phyloP scores from a whole-genome alignment of 2,888 invertebrate genomes.

The Hedya salicella region DNA sequence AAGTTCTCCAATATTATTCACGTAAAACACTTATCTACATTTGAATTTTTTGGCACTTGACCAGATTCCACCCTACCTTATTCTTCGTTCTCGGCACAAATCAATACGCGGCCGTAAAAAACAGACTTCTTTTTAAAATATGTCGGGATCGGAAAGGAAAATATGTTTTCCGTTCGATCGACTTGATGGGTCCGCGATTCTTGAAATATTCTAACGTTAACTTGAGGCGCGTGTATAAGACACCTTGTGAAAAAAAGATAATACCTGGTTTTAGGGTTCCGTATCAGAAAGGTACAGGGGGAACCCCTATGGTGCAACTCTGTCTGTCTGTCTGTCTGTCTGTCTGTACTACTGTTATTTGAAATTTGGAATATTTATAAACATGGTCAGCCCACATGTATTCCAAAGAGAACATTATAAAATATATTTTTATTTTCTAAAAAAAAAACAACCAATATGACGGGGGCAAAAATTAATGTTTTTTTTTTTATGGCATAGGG shows the following conservation, averaged over 20 bases:
- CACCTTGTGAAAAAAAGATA: not conserved
- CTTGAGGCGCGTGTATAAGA: not conserved
- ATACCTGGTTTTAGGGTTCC: too few relatives aligned
- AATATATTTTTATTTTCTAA: too few relatives aligned
- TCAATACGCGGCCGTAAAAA: conserved; percentile 1
- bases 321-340: too few relatives aligned
- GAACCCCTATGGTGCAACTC: too few relatives aligned
- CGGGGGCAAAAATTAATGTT: too few relatives aligned
- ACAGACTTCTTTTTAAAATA: conserved; percentile 7
- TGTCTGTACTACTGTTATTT: too few relatives aligned
- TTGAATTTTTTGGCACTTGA: not conserved
- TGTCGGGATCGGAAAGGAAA: conserved; percentile 1
- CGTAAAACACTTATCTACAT: not conserved
- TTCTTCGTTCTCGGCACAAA: not conserved
- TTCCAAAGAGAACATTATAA: too few relatives aligned
- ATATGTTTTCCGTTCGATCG: conserved; percentile 37
- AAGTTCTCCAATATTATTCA: not conserved
- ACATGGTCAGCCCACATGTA: too few relatives aligned
- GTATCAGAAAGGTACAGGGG: too few relatives aligned
- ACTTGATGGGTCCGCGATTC: conserved; percentile 16
- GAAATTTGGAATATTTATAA: too few relatives aligned
- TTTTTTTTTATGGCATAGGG: too few relatives aligned
- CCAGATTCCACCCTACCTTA: not conserved
- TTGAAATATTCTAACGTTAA: conserved; percentile 2
- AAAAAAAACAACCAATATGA: too few relatives aligned